phyloP scores from a whole-genome alignment of 2,888 invertebrate genomes.

The Julus scandinavius region DNA sequence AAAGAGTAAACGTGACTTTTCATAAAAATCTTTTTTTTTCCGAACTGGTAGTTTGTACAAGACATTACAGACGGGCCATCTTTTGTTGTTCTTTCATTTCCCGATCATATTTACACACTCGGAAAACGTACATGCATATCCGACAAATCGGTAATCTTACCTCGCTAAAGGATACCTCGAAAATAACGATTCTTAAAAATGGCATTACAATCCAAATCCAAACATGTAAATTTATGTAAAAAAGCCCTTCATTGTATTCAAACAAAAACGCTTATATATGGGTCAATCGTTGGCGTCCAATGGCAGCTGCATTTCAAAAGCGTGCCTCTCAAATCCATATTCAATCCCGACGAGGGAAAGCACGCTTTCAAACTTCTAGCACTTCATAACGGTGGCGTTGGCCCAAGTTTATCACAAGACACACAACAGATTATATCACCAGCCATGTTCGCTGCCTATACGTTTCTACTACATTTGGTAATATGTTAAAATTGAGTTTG shows the following conservation, averaged over 20 bases:
- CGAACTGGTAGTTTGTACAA: neutral
- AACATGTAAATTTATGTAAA: neutral
- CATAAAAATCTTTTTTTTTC: neutral
- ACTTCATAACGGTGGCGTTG: neutral
- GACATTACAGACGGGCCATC: neutral
- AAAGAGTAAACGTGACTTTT: neutral
- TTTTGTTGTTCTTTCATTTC: constrained; percentile 37
- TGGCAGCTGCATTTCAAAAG: constrained; percentile 36
- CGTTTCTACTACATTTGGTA: neutral
- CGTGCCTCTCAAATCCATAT: constrained; percentile 18
- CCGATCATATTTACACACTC: neutral
- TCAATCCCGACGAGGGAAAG: neutral
- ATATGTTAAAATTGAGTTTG: neutral
- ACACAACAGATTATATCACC: neutral
- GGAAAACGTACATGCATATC: neutral
- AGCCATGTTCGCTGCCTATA: neutral
- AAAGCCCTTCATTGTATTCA: neutral
- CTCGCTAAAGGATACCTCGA: neutral
- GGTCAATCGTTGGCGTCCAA: constrained; percentile 44
- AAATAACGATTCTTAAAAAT: neutral
- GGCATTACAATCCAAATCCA: neutral
- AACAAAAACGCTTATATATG: constrained; percentile 15
- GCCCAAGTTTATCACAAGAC: neutral
- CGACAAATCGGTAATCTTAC: neutral
- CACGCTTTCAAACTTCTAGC: constrained; percentile 46